Conservation (phyloP, 2,888 invertebrate genomes). For the Phengaris alcon region DNA sequence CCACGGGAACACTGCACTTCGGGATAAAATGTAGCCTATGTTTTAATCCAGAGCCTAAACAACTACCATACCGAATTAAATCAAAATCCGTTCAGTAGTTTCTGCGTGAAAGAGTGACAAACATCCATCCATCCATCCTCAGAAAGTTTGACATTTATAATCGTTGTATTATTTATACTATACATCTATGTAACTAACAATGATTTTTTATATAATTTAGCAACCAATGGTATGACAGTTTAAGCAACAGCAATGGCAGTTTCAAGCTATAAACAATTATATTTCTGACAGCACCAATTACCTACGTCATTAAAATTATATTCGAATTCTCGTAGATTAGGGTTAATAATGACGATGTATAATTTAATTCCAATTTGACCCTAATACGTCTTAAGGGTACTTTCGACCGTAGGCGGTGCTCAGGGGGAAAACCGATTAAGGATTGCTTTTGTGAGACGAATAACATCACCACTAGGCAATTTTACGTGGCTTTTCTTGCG, state of each 20-base stretch:
- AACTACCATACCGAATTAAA: too few species aligned
- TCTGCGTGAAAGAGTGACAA: too few species aligned
- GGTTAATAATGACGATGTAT: constrained; percentile 13
- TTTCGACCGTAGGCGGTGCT: background rate
- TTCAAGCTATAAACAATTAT: background rate
- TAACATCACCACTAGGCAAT: background rate
- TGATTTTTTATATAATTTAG: too few species aligned
- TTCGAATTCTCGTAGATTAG: background rate
- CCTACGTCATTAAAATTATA: background rate
- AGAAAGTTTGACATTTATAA: too few species aligned
- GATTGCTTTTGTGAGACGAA: constrained; percentile 6
- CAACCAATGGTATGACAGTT: too few species aligned
- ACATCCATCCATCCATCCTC: too few species aligned
- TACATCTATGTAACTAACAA: too few species aligned
- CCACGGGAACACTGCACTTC: too few species aligned
- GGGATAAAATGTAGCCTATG: too few species aligned
- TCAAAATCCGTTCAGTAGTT: too few species aligned
- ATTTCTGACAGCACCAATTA: background rate
- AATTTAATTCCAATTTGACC: constrained; percentile 21
- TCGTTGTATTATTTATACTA: too few species aligned
- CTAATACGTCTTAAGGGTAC: constrained; percentile 14
- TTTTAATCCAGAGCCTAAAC: too few species aligned
- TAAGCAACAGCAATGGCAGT: background rate
- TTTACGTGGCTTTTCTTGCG: background rate
- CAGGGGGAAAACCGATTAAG: background rate